Conservation (phyloP, 2,113 vertebrate genomes). For the Cisticola juncidis region DNA sequence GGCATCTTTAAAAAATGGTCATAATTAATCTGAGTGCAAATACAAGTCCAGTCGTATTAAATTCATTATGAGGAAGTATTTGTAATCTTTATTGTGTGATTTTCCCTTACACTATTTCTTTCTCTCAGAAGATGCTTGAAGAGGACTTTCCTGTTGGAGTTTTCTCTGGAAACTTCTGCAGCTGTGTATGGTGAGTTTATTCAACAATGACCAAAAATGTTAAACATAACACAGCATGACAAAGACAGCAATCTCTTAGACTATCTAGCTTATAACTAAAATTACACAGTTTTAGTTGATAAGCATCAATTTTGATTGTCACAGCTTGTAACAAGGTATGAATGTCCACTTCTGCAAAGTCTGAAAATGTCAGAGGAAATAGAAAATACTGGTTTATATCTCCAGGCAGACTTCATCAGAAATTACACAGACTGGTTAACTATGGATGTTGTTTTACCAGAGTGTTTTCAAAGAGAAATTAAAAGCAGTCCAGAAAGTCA, state of each 20-base stretch:
- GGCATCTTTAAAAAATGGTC: neutral
- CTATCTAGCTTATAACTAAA: neutral
- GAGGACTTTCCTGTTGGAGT: neutral
- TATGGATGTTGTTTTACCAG: neutral
- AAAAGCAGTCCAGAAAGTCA: neutral
- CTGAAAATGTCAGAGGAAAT: neutral
- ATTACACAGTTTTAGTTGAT: neutral
- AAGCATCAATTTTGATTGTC: neutral
- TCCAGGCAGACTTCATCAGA: neutral
- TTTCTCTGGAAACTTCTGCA: neutral
- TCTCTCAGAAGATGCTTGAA: neutral
- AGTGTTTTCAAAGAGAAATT: neutral
- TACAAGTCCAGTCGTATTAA: neutral
- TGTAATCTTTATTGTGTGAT: neutral
- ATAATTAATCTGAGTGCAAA: neutral
- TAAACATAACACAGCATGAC: neutral
- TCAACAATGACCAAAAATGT: neutral
- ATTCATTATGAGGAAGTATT: neutral
- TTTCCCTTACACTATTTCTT: neutral
- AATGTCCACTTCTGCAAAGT: neutral
- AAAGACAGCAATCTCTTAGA: neutral
- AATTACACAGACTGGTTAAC: neutral
- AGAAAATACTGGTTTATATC: neutral
- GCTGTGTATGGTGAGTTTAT: neutral
- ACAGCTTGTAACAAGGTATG: neutral